A percentile compares a stretch with the other conserved stretches of the same genome.
Evolutionary conservation across 2,797 vertebrate species (phyloP).

Genomic region (Peromyscus nudipes): DNA sequence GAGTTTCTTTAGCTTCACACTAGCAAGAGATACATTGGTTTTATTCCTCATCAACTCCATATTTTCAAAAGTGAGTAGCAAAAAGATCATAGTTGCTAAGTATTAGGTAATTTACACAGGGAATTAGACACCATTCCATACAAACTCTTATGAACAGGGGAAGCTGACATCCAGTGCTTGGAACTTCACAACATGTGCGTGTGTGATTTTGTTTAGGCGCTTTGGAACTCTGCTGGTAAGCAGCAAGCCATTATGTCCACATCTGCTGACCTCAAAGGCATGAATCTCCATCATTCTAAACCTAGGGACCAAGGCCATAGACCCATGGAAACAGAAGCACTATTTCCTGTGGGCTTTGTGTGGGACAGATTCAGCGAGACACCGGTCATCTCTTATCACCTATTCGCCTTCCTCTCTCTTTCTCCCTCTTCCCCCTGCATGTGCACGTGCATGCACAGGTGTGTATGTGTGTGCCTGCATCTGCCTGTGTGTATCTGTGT

Average conservation of each 20-base stretch:
- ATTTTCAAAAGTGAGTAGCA: neutral
- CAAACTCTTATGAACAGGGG: conserved; percentile 17
- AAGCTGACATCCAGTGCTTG: neutral
- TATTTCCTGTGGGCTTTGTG: conserved; percentile 18
- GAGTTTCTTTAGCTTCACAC: neutral
- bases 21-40: neutral
- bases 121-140: neutral
- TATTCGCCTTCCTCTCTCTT: neutral
- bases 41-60: neutral
- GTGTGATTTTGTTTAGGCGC: neutral
- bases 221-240: conserved; percentile 8
- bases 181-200: neutral
- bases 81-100: neutral
- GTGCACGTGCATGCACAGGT: fast-evolving
- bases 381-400: neutral
- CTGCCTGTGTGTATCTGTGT: neutral
- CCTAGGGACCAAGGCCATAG: neutral
- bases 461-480: neutral
- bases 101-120: neutral
- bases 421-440: neutral
- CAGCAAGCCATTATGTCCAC: neutral
- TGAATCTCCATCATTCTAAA: neutral
- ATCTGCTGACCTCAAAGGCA: neutral
- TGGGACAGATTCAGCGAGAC: neutral
- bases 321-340: neutral